Evolutionary conservation across 2,113 vertebrate genomes (phyloP).

Genomic region (Oncorhynchus mykiss): DNA sequence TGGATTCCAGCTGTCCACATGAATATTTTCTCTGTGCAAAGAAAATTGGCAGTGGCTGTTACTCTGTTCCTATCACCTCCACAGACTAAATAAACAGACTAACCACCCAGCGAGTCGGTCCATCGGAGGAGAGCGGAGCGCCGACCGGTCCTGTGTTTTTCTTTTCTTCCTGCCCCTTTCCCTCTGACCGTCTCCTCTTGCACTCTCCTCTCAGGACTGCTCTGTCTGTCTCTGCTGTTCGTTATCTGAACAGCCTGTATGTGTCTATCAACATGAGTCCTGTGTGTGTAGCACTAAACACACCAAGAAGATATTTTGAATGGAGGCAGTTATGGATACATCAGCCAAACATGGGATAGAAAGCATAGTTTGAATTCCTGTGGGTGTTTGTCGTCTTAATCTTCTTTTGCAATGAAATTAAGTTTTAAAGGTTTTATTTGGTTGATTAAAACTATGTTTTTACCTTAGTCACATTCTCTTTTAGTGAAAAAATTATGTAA

Average conservation of each 20-base stretch:
- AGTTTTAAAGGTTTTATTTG: too few relatives aligned
- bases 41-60: conserved; percentile 66
- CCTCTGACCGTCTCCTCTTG: conserved; percentile 11
- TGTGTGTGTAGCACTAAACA: background rate
- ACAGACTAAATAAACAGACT: conserved; percentile 75
- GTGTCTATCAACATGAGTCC: conserved; percentile 12
- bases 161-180: conserved; percentile 15
- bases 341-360: background rate
- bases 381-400: background rate
- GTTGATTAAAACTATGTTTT: too few relatives aligned
- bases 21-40: conserved; percentile 72
- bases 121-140: conserved; percentile 25
- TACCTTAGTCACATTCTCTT: too few relatives aligned
- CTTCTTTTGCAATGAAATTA: background rate
- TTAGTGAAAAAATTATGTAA: too few relatives aligned
- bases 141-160: conserved; percentile 22
- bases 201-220: background rate
- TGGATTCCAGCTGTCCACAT: conserved; percentile 64
- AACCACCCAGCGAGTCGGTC: conserved; percentile 52
- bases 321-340: background rate
- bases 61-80: conserved; percentile 67
- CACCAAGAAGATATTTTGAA: background rate
- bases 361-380: background rate
- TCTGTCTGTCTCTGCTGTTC: background rate
- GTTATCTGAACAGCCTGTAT: conserved; percentile 5